Conservation (phyloP, 2,113 vertebrate genomes). For the Poeciliopsis prolifica region DNA sequence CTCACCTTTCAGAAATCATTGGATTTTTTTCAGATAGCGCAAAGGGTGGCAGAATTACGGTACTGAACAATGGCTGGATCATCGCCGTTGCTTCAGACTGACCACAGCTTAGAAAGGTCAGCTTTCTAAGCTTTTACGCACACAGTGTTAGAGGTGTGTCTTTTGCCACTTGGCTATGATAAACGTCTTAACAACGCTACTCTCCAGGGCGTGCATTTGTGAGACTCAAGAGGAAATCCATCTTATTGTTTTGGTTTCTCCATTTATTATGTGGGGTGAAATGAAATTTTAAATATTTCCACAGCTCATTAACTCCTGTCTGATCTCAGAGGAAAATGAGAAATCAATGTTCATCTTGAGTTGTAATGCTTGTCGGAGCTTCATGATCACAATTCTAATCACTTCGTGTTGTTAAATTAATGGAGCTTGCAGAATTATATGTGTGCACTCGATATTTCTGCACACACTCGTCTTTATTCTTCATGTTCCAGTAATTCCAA, state of each 20-base stretch:
- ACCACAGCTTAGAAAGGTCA: not conserved
- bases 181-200: too few relatives aligned
- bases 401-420: slow-evolving; percentile 46
- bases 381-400: slow-evolving; percentile 42
- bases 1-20: too few relatives aligned
- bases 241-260: not conserved
- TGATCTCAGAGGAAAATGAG: slow-evolving; percentile 32
- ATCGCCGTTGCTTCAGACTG: not conserved
- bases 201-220: not conserved
- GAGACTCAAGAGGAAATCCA: not conserved
- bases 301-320: slow-evolving; percentile 18
- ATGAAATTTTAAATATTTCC: slow-evolving; percentile 20
- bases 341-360: slow-evolving; percentile 45
- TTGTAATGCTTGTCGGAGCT: slow-evolving; percentile 14
- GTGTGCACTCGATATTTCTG: not conserved
- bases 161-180: not conserved
- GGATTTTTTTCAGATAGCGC: too few relatives aligned
- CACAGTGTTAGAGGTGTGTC: not conserved
- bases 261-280: not conserved
- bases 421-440: slow-evolving; percentile 17
- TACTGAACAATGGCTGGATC: too few relatives aligned
- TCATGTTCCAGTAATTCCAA: slow-evolving; percentile 2
- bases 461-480: not conserved
- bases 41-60: too few relatives aligned
- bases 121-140: not conserved